Evolutionary conservation across 2,797 vertebrate genomes (phyloP), one percentile per base, ranked within the genome.

Genomic region (Toxotes lorentzi): DNA sequence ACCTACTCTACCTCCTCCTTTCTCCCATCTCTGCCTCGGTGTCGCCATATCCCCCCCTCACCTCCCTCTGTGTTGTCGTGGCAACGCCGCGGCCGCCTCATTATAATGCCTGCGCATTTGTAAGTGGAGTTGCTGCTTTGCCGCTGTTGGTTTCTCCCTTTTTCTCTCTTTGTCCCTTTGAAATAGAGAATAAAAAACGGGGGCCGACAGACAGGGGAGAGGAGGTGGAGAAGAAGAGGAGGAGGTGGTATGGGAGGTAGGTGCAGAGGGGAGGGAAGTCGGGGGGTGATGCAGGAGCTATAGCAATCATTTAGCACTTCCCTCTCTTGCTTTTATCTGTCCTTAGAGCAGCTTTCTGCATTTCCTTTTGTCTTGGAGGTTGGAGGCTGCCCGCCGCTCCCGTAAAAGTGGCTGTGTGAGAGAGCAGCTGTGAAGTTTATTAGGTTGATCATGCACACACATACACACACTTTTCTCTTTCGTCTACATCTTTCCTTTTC

Each of bases 11-110:
- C 76, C 90, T 81, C 77, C 77, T 71, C 78, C 73, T 79, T 70
- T 72, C 64, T 79, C 67, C 80, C 61, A 12, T 75, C 79, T 74
- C 75, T 84, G 65, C 77, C 66, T 80, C 80, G 2, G 35, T 86
- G 82, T 89, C 79, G 32, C 88, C 54, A 14, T 74, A 67, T 11
- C 50, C 79, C 69, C 79, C 48, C 83, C 70, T 70, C 79, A 64
- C 87, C 86, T 78, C 90, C 87, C 87, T 84, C 81, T 86, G 91
- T 91, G 95, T 96, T 95, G 94, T 95, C 94, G 88, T 95, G 94
- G 94, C 92, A 95, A 96, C 94, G 77, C 89, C 53, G 88, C 69
- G 84, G 86, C 86, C 83, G 32, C 81, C 93, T 90, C 91, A 95
- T 94, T 94, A 93, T 91, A 91, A 92, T 88, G 93, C 79, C 76